Percentiles rank a stretch among this genome's conserved stretches.
Evolutionary conservation across 2,113 vertebrate genomes (phyloP).

Genomic region (Stercorarius parasiticus): DNA sequence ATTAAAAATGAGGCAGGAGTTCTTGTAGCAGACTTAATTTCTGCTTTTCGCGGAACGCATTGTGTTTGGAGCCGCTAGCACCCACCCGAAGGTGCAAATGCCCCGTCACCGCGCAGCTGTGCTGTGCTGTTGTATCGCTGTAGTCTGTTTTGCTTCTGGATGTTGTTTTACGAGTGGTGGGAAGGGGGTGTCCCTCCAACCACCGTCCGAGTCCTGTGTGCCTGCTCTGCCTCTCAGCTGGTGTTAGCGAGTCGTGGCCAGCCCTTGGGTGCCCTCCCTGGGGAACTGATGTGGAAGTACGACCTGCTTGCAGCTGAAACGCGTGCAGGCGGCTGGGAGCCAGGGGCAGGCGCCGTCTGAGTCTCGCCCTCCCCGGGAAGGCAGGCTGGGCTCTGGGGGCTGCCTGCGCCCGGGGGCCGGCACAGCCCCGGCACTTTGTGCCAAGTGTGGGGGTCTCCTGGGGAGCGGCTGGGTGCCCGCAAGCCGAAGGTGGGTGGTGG

Average conservation of each 20-base stretch:
- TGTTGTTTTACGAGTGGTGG: not conserved
- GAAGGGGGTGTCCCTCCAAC: not conserved
- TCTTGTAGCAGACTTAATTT: not conserved
- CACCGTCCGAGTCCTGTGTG: accelerated
- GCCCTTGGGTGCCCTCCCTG: not conserved
- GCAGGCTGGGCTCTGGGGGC: not conserved
- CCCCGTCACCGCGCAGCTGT: not conserved
- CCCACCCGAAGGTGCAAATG: not conserved
- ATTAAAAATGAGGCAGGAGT: conserved; percentile 10
- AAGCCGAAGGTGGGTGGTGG: not conserved
- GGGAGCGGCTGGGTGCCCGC: accelerated
- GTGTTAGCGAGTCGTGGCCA: accelerated
- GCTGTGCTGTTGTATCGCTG: accelerated
- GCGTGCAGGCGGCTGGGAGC: not conserved
- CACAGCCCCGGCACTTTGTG: accelerated
- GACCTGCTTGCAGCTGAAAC: not conserved
- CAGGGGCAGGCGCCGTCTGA: not conserved
- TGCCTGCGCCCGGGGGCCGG: not conserved
- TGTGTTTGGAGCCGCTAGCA: not conserved
- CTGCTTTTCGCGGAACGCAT: accelerated
- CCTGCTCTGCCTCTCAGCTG: not conserved
- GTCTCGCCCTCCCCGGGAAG: not conserved
- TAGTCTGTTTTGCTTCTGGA: not conserved
- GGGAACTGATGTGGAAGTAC: not conserved
- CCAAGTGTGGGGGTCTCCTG: not conserved